Base-by-base conservation (phyloP, 2,888 invertebrate genomes). In the Caenorhabditis auriculariae region DNA sequence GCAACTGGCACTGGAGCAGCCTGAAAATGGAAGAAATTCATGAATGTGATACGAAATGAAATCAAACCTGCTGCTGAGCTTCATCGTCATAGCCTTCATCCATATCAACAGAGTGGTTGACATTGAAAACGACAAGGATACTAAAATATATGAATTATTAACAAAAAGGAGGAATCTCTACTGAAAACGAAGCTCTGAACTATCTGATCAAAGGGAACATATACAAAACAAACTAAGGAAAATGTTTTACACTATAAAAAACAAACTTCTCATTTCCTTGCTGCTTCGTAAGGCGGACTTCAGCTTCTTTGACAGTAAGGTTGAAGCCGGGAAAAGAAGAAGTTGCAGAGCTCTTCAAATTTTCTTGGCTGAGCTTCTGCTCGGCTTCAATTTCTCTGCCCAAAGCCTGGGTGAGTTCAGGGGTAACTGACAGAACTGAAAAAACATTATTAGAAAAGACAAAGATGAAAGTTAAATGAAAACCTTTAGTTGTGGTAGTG, bases 301-400 rank as follows among this genome's bases (percentile, higher is more conserved):
- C 91, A 27, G 93, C 89, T 2, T 91, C 91, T 56, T 90, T 87
- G 1, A 89, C 85, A 52, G 87, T 87, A 0, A 93, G 88, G 54
- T 87, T 85, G 82, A 94, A 95, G 1, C 91, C 92, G 23, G 90
- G 89, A 23, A 95, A 81, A 63, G 88, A 88, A 0, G 88, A 86
- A 0, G 92, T 55, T n/a, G 65, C 52, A 24, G 66, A 38, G 21
- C 77, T 75, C 28, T 74, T 71, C 39, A 77, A 61, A 47, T 75
- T 78, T 26, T 76, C 69, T 7, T 60, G 62, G 51, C 75, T 76
- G 48, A 78, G 51, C 41, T 72, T 51, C 72, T 90, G 89, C 82
- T 95, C 95, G 0, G 91, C 90, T 26, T 90, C 86, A 65, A 96
- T 94, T 85, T 96, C 95, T 79, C 95, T 92, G 1, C 90, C 89